Evolutionary conservation across 2,888 invertebrate species (phyloP), one percentile per base, ranked within the genome.

Genomic region (Brachypterus glaber): DNA sequence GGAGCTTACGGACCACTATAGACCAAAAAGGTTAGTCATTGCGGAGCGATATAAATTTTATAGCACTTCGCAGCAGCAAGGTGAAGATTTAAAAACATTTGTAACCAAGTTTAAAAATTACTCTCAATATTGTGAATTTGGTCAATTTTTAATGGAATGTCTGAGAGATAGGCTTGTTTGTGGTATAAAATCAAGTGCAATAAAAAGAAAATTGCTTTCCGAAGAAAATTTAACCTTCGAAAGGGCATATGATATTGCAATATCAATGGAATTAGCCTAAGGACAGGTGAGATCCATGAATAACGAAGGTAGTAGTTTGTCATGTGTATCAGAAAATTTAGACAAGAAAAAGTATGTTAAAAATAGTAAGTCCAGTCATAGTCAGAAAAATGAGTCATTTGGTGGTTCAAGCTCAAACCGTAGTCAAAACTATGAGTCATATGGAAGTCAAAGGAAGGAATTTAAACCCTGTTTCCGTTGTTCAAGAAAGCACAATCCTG

Each of bases 401-500:
- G n/a, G n/a, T n/a, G n/a, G n/a, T n/a, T n/a, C n/a, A n/a, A n/a
- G n/a, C n/a, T n/a, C n/a, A n/a, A n/a, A n/a, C n/a, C n/a, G n/a
- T n/a, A n/a, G n/a, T n/a, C n/a, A n/a, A n/a, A n/a, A n/a, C n/a
- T n/a, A n/a, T n/a, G n/a, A n/a, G n/a, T n/a, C n/a, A n/a, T n/a
- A n/a, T n/a, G n/a, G n/a, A n/a, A n/a, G n/a, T n/a, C n/a, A n/a
- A n/a, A n/a, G n/a, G n/a, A n/a, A n/a, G n/a, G n/a, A 21, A 9
- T 21, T 21, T 9, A 21, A 21, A 9, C 21, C 16, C 14, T 38
- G 39, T 35, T 27, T 12, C 26, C 17, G 34, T 11, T 38, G 34
- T 35, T 25, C 33, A 3, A 38, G 39, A 35, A 17, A 34, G 8
- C 33, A 38, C 16, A 27, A 38, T 35, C 17, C 27, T 7, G 12